These are phyloP conservation scores for Agrypnia vestita DNA, from an alignment of 1,140 invertebrate species.

Conservation along the genomic window DNA sequence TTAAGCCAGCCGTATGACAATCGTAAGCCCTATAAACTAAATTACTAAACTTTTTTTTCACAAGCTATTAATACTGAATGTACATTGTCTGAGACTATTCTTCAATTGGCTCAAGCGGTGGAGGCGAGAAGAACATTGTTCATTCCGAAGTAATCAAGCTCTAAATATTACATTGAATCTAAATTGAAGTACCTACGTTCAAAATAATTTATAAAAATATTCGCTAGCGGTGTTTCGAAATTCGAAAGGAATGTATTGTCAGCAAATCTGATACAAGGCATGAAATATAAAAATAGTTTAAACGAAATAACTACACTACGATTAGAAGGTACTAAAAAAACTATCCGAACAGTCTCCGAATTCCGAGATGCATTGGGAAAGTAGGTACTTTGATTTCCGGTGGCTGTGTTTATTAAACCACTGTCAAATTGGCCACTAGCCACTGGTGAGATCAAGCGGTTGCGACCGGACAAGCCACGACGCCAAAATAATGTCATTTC, in stretches of 20 bases:
- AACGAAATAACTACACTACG: not conserved
- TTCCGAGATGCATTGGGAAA: slow-evolving; percentile 28
- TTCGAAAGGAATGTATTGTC: slow-evolving; percentile 5
- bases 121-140: too few species aligned
- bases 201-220: too few species aligned
- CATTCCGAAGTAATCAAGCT: too few species aligned
- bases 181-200: too few species aligned
- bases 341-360: slow-evolving; percentile 1
- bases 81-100: too few species aligned
- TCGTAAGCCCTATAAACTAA: too few species aligned
- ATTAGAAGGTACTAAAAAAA: slow-evolving; percentile 20
- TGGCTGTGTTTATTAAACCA: slow-evolving; percentile 22
- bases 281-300: slow-evolving; percentile 8
- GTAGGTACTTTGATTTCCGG: slow-evolving; percentile 15
- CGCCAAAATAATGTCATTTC: not conserved
- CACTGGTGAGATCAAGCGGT: not conserved
- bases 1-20: too few species aligned
- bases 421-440: slow-evolving; percentile 23
- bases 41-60: too few species aligned
- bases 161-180: too few species aligned
- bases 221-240: too few species aligned
- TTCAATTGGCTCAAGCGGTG: too few species aligned
- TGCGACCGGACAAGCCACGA: not conserved
- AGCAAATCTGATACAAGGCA: not conserved
- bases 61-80: too few species aligned